Percentiles rank a stretch among this genome's conserved stretches.
Conservation (phyloP, 1,140 invertebrate species). For the Aculops lycopersici region DNA sequence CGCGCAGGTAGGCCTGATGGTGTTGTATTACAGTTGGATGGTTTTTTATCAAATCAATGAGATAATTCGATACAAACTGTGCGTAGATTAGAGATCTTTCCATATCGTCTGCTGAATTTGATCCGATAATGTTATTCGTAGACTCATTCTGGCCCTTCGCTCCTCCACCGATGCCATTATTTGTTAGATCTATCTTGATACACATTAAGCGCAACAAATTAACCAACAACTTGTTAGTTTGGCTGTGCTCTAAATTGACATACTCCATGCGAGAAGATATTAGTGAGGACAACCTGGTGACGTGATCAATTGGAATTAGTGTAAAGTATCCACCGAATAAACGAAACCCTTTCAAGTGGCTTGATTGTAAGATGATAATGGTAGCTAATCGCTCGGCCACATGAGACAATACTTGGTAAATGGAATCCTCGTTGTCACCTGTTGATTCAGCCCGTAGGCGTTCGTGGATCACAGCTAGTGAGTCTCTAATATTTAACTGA, state of each 20-base stretch:
- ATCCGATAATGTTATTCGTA: background rate
- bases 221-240: background rate
- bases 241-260: background rate
- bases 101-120: background rate
- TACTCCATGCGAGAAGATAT: background rate
- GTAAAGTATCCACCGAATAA: background rate
- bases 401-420: no score
- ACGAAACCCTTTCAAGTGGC: background rate
- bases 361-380: background rate
- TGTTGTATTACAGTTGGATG: background rate
- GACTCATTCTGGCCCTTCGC: background rate
- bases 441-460: no score
- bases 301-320: background rate
- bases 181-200: background rate
- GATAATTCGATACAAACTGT: background rate
- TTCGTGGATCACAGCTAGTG: background rate
- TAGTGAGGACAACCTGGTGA: background rate
- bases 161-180: background rate
- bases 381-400: background rate
- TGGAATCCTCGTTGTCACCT: background rate
- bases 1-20: background rate
- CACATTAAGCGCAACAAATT: background rate
- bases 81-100: background rate
- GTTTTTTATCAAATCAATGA: background rate
- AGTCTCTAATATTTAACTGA: background rate